These are phyloP conservation scores for Hedya salicella DNA, from an alignment of 2,888 invertebrate species.

Conservation along the genomic window DNA sequence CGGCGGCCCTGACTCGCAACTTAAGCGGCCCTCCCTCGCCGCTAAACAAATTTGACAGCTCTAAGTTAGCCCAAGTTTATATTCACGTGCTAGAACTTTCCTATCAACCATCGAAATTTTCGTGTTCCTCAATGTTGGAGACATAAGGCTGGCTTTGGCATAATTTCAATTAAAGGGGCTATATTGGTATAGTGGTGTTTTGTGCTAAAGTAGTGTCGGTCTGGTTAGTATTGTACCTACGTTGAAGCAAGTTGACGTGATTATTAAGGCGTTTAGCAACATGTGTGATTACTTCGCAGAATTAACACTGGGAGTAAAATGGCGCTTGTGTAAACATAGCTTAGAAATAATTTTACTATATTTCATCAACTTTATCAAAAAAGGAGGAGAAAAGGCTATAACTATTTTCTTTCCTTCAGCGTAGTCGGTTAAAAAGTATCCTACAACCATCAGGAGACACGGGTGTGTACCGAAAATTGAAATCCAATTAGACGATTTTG, in stretches of 20 bases:
- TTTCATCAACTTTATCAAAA: too few relatives aligned
- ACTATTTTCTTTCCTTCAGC: too few relatives aligned
- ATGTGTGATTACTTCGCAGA: conserved; percentile 52
- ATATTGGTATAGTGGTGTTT: conserved; percentile 46
- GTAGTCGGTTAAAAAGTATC: too few relatives aligned
- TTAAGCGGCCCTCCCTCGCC: conserved; percentile 79
- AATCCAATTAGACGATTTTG: too few relatives aligned
- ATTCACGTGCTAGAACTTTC: conserved; percentile 67
- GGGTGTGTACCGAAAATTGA: too few relatives aligned
- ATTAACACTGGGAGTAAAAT: conserved; percentile 23
- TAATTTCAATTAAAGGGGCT: conserved; percentile 1
- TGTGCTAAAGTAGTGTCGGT: conserved; percentile 71
- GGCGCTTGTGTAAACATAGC: not conserved
- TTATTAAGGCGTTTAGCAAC: conserved; percentile 79
- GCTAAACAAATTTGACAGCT: conserved; percentile 85
- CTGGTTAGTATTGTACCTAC: conserved; percentile 81
- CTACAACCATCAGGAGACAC: too few relatives aligned
- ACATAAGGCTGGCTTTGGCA: conserved; percentile 50
- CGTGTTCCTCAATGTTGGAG: conserved; percentile 42
- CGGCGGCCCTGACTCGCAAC: conserved; percentile 72
- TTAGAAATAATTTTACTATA: too few relatives aligned
- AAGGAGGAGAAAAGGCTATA: too few relatives aligned
- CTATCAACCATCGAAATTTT: conserved; percentile 42
- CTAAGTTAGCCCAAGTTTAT: conserved; percentile 80
- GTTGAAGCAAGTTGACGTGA: conserved; percentile 79